Base-by-base conservation (phyloP, 92 coral and sea anemone genomes). In the Heliopora coerulea region DNA sequence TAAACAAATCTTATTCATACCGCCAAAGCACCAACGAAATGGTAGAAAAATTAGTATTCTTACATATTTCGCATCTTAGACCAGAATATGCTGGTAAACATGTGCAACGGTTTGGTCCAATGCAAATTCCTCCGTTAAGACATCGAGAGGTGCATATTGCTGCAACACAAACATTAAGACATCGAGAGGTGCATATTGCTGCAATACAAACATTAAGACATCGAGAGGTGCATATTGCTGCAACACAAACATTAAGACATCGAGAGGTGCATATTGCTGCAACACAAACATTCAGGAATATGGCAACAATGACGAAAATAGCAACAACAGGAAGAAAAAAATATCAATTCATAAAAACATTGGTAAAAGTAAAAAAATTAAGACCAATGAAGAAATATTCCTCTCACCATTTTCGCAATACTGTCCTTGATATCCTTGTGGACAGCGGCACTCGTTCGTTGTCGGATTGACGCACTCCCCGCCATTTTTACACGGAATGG, bases 401-500 rank as follows among this genome's bases (percentile, higher is more conserved):
- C 50, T 86, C 97, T 68, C 78, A 91, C 97, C 86, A 72, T 73
- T 80, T 64, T 91, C 84, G 64, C 97, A 91, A 25, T 81, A 78
- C 28, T 82, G 80, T 3, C 96, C 97, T 13, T 85, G 83, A 61
- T 75, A 91, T 50, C 97, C 97, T 49, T 64, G 57, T 29, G 83
- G 81, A 63, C 97, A 91, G 49, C 75, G 68, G 65, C 97, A 91
- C 78, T 89, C 86, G 86, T 91, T 91, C 15, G 91, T 62, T 30
- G 44, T 74, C 0, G 97, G 91, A 59, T 86, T 83, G 23, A 75
- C 67, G 34, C 97, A 91, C 25, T 78, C 76, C 8, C 97, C 97
- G 48, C 91, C 96, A 42, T 91, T 91, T 31, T 88, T 81, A 56
- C 97, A 91, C 54, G 89, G 83, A 54, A 69, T 35, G 6, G 86